Base-by-base conservation (phyloP, 2,113 vertebrate species). In the Junco hyemalis region DNA sequence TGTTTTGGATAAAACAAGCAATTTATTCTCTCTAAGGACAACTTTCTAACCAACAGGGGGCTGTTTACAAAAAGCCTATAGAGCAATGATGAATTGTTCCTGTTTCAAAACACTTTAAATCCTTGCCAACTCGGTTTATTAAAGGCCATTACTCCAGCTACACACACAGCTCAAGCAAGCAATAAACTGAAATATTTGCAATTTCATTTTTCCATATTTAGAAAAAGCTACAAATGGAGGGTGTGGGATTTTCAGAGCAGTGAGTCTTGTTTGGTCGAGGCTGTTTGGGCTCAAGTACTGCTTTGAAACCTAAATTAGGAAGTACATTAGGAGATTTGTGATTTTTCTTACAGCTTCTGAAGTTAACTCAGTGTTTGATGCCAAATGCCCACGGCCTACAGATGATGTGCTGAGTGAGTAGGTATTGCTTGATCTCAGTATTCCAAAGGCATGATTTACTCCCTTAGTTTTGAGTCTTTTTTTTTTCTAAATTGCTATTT, bases 31-130 rank as follows among this genome's bases (percentile, higher is more conserved):
- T 96, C 70, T 93, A 96, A 98, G 96, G 95, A 96, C 94, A 95
- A 50, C 80, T 97, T 98, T 96, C 96, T 98, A 97, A 97, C 90
- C 97, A 96, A 73, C 57, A 29, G 86, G 93, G 96, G 94, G 92
- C 95, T 97, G 96, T 98, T 98, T 98, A 97, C 95, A 97, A 88
- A 97, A 96, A 95, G 91, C 81, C 91, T 95, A 88, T 96, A 95
- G 79, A 95, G 96, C 90, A 92, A 59, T 92, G 95, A 96, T 95
- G 88, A 82, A 93, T 96, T 93, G 80, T 96, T 93, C 93, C 85
- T 93, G 73, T 95, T 97, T 86, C 83, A 93, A 95, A 95, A 92
- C 95, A 96, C 92, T 97, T 97, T 96, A 73, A 96, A 77, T 95
- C 90, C 87, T 97, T 97, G 95, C 94, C 96, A 97, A 50, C 90